These are phyloP conservation scores for Galagoides demidoff DNA, from an alignment of 2,797 vertebrate genomes.

Conservation along the genomic window DNA sequence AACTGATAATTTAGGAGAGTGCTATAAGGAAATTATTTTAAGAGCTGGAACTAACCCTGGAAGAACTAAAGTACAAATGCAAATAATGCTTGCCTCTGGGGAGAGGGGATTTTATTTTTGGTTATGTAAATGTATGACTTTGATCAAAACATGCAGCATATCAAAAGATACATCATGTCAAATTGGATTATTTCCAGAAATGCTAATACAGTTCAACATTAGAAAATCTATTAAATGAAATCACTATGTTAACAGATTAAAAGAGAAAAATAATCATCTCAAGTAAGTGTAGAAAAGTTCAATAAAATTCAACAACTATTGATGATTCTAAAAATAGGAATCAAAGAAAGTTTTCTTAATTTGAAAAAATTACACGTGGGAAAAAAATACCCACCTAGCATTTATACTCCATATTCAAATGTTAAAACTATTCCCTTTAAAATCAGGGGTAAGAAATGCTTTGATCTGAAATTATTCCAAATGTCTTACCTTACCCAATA, in stretches of 20 bases:
- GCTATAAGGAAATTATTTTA: neutral
- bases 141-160: neutral
- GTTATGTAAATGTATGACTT: slow-evolving; percentile 2
- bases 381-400: neutral
- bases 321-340: neutral
- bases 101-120: slow-evolving; percentile 45
- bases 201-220: slow-evolving; percentile 14
- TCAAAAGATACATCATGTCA: neutral
- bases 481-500: neutral
- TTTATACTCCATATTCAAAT: neutral
- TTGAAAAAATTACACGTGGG: neutral
- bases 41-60: neutral
- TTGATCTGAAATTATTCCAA: neutral
- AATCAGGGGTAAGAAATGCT: neutral
- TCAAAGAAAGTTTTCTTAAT: neutral
- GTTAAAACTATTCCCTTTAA: neutral
- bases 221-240: neutral
- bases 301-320: neutral
- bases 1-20: neutral
- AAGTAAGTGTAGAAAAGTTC: neutral
- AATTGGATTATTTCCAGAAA: slow-evolving; percentile 47
- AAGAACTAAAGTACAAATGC: neutral
- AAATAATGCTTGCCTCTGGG: neutral
- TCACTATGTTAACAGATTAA: neutral
- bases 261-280: slow-evolving; percentile 19